Evolutionary conservation across 30 jellyfish, hydroid and myxozoan species (phyloP).

Genomic region (Cassiopea andromeda): DNA sequence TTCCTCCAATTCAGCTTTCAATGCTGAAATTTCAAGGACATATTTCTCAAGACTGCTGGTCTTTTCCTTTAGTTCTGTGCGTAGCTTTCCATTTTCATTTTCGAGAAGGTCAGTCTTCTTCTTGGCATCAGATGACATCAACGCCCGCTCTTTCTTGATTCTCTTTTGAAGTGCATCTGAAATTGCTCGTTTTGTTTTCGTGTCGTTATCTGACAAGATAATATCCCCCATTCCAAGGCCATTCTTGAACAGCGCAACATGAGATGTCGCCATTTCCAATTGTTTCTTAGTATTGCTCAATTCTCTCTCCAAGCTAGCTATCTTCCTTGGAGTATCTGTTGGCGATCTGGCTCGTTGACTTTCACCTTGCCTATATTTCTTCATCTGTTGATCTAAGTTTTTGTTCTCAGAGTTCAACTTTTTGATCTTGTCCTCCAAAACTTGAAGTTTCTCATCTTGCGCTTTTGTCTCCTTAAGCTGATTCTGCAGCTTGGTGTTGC

Average conservation of each 20-base stretch:
- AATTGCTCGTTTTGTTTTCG: conserved; percentile 16
- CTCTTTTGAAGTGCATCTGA: conserved; percentile 12
- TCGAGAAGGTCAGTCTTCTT: conserved; percentile 13
- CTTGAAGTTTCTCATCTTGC: conserved; percentile 50
- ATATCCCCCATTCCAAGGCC: conserved; percentile 18
- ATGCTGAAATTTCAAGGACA: not conserved
- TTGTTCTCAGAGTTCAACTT: conserved; percentile 52
- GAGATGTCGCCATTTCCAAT: conserved; percentile 19
- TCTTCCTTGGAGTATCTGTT: not conserved
- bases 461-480: conserved; percentile 40
- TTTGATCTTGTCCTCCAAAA: conserved; percentile 45
- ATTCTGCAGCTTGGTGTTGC: conserved; percentile 22
- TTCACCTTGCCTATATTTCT: conserved; percentile 25
- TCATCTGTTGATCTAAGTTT: conserved; percentile 39
- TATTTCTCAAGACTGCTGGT: conserved; percentile 5
- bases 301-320: conserved; percentile 44
- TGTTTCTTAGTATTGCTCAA: conserved; percentile 30
- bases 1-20: conserved; percentile 11
- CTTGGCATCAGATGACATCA: conserved; percentile 1
- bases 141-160: not conserved
- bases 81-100: conserved; percentile 26
- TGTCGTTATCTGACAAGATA: conserved; percentile 6
- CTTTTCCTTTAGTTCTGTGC: conserved; percentile 28
- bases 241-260: conserved; percentile 1
- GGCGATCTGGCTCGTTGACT: conserved; percentile 25